phyloP scores from a whole-genome alignment of 2,113 vertebrate species.

The Bagarius yarrelli region DNA sequence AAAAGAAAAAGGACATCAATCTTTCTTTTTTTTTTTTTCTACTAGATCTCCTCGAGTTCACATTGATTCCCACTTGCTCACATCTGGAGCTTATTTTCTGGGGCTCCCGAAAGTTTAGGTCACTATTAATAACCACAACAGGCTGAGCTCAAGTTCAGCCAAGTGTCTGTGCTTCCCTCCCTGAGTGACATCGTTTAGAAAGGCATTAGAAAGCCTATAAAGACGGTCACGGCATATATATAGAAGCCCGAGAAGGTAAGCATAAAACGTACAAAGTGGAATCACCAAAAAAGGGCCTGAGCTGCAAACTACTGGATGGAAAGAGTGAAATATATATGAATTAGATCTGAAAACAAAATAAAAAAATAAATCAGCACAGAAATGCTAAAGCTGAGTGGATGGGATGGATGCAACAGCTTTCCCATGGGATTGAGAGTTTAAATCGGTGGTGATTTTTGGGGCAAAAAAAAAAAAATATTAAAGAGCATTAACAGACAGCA shows the following conservation, averaged over 20 bases:
- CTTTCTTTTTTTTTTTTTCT: constrained; percentile 61
- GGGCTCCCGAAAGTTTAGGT: constrained; percentile 75
- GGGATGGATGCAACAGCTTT: background rate
- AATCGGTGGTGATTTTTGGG: too few relatives aligned
- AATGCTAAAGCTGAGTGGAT: background rate
- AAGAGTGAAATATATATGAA: background rate
- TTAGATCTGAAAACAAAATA: too few relatives aligned
- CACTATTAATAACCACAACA: constrained; percentile 78
- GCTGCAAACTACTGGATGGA: background rate
- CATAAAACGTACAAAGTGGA: background rate
- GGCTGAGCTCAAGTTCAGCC: constrained; percentile 73
- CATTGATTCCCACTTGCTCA: constrained; percentile 66
- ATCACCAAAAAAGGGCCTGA: background rate
- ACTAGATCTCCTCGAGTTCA: constrained; percentile 58
- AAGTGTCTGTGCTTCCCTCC: constrained; percentile 66
- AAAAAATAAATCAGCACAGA: background rate
- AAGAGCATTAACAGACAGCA: too few relatives aligned
- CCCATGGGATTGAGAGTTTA: background rate
- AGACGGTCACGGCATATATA: background rate
- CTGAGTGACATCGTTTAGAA: constrained; percentile 27
- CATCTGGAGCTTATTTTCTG: constrained; percentile 77
- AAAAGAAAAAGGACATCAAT: constrained; percentile 54
- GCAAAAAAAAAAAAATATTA: too few relatives aligned
- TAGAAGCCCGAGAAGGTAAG: background rate
- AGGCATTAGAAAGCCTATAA: constrained; percentile 8